Evolutionary conservation across 2,888 invertebrate genomes (phyloP).

Genomic region (Yponomeuta cagnagella): DNA sequence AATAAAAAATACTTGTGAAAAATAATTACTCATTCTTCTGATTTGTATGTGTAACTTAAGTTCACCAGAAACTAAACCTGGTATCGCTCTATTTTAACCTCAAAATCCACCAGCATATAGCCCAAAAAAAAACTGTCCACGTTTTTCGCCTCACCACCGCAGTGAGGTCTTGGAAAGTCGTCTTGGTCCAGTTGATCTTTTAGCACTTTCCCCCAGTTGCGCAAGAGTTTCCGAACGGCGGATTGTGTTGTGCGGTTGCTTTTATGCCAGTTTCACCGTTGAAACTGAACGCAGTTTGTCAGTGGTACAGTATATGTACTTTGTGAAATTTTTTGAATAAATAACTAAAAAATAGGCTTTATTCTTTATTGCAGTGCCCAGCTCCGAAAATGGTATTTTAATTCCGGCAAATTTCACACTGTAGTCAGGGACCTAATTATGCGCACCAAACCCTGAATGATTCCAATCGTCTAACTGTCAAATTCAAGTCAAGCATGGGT

Average conservation of each 20-base stretch:
- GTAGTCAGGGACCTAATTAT: too few species aligned
- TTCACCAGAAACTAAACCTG: not conserved
- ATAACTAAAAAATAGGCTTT: too few species aligned
- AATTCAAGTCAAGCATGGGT: too few species aligned
- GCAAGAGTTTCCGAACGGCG: not conserved
- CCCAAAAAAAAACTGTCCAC: not conserved
- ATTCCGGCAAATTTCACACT: too few species aligned
- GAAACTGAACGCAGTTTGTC: too few species aligned
- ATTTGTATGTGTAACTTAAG: not conserved
- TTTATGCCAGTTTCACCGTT: not conserved
- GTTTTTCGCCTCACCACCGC: not conserved
- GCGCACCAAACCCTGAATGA: too few species aligned
- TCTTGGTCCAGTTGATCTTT: not conserved
- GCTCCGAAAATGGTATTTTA: too few species aligned
- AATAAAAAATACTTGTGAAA: too few species aligned
- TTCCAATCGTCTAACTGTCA: too few species aligned
- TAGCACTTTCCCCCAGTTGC: not conserved
- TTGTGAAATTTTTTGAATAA: too few species aligned
- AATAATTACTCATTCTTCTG: not conserved
- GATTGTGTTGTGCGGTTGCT: not conserved
- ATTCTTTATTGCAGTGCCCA: too few species aligned
- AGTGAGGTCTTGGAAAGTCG: not conserved
- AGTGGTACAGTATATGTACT: too few species aligned
- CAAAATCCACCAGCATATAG: not conserved
- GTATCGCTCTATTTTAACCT: not conserved